Conservation (phyloP, 2,113 vertebrate species). For the Chlorodrepanis virens region DNA sequence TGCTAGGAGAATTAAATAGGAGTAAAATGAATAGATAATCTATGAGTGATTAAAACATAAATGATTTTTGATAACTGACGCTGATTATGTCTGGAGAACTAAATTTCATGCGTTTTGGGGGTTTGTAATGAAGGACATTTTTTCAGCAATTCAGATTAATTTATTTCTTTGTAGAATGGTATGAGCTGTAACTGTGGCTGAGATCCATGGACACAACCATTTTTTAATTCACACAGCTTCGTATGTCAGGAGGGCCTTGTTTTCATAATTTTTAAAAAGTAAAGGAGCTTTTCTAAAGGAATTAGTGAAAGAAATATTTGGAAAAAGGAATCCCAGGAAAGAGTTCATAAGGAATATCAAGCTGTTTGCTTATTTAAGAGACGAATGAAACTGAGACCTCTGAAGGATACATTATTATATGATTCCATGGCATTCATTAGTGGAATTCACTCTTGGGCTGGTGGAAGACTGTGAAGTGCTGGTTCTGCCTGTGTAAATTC, state of each 20-base stretch:
- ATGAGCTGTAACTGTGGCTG: not conserved
- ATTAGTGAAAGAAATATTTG: not conserved
- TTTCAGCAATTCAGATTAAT: not conserved
- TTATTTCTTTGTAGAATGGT: not conserved
- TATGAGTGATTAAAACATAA: not conserved
- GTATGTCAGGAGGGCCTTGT: not conserved
- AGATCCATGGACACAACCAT: not conserved
- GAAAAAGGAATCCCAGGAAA: not conserved
- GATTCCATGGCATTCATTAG: not conserved
- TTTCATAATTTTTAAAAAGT: not conserved
- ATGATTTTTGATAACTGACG: not conserved
- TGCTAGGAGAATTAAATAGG: slow-evolving; percentile 12
- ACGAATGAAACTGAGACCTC: not conserved
- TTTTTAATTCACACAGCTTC: not conserved
- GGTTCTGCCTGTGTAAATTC: not conserved
- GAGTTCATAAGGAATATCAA: not conserved
- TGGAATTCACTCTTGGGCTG: not conserved
- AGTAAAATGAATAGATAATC: not conserved
- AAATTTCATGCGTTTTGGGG: not conserved
- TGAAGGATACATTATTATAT: rapidly evolving
- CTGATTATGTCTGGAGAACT: not conserved
- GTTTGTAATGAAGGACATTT: not conserved
- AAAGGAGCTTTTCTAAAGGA: not conserved
- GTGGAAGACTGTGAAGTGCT: not conserved
- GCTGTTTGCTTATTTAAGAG: not conserved